phyloP scores from a whole-genome alignment of 1,140 invertebrate genomes.

The Camponotus vicinus region DNA sequence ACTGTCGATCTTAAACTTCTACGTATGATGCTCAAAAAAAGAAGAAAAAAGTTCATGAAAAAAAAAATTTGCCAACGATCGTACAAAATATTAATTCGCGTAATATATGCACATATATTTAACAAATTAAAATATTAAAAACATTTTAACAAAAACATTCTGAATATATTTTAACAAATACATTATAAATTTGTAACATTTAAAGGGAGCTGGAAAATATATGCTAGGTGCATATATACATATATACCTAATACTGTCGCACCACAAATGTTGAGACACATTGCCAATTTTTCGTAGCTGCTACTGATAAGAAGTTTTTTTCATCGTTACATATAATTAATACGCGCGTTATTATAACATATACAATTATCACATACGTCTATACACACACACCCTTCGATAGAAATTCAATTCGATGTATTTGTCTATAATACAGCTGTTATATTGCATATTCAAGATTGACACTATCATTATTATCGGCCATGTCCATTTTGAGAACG shows the following conservation, averaged over 20 bases:
- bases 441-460: conserved; percentile 41
- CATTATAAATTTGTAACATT: not conserved
- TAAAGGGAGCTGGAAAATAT: not conserved
- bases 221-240: not conserved
- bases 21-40: not conserved
- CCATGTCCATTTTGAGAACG: conserved; percentile 24
- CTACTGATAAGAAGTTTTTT: conserved; percentile 36
- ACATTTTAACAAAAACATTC: conserved; percentile 9
- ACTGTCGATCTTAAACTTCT: not conserved
- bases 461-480: not conserved
- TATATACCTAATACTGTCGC: not conserved
- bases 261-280: conserved; percentile 13
- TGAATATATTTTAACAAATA: conserved; percentile 12
- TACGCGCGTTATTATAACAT: conserved; percentile 24
- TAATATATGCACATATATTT: not conserved
- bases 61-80: not conserved
- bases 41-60: not conserved
- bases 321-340: conserved; percentile 32
- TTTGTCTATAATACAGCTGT: conserved; percentile 39
- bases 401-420: conserved; percentile 61
- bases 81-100: not conserved
- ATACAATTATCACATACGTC: conserved; percentile 9
- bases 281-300: conserved; percentile 4
- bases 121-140: conserved; percentile 9
- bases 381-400: conserved; percentile 25